Base-by-base conservation (phyloP, 1,140 invertebrate species). In the Heterodera carotae region DNA sequence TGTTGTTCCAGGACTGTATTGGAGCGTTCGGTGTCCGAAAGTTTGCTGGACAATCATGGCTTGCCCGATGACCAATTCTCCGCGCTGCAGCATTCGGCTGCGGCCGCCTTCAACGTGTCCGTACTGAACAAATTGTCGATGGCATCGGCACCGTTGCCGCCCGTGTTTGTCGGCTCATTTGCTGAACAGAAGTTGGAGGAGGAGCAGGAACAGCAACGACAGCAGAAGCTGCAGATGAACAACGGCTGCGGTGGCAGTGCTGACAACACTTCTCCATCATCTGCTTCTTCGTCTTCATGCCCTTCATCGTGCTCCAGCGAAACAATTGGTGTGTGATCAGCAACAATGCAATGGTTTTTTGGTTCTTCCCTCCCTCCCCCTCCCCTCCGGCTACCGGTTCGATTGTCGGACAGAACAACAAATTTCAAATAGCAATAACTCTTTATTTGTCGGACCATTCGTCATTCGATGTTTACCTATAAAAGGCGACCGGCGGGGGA, bases 151-250 rank as follows among this genome's bases (percentile, higher is more conserved):
- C 7, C 60, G n/a, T 10, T 62, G 60, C 22, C 62, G 33, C 62
- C 27, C 8, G 29, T 27, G 62, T 22, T 66, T 25, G 6, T 66
- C n/a, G 62, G 33, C 33, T 29, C 62, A 29, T 66, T 66, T 66
- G 62, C 27, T 34, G 62, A 66, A 34, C n/a, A 66, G n/a, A n/a
- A n/a, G 62, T 34, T 66, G 62, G 62, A 66, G 62, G 62, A 66
- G 62, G 29, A 66, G 33, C 62, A 66, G 62, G 8, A 22, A 18
- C 7, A 29, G 62, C 33, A 34, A 10, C 33, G 22, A 56, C 48
- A 56, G 48, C n/a, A 34, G n/a, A n/a, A n/a, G n/a, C n/a, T n/a
- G 62, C 62, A 66, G 22, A 25, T 8, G 10, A 62, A 62, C 60
- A 62, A 22, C 5, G 62, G 62, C 8, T 31, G 62, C 33, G 22